A percentile compares a stretch with the other conserved stretches of the same genome.
These are phyloP conservation scores for Anaspis maculata DNA, from an alignment of 2,888 invertebrate genomes.

Conservation along the genomic window DNA sequence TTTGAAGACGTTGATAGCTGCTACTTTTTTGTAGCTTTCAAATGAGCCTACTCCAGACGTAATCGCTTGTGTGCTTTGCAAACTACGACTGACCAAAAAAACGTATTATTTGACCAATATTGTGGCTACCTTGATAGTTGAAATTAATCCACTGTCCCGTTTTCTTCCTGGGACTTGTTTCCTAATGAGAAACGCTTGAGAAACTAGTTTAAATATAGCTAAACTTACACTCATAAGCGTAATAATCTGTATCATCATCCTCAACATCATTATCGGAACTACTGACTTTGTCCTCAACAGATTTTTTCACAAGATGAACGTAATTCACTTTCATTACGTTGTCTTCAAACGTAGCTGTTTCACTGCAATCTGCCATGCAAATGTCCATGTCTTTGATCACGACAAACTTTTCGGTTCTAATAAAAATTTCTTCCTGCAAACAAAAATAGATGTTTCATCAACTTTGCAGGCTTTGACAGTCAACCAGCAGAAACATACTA, in stretches of 20 bases:
- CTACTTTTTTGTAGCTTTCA: too few species aligned
- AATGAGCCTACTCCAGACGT: too few species aligned
- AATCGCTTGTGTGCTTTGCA: too few species aligned
- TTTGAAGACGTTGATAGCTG: too few species aligned
- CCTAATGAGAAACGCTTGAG: too few species aligned
- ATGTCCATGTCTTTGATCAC: constrained; percentile 64
- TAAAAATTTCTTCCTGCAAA: constrained; percentile 66
- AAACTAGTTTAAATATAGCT: too few species aligned
- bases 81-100: too few species aligned
- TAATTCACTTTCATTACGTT: constrained; percentile 65
- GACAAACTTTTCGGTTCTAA: constrained; percentile 68
- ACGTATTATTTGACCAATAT: too few species aligned
- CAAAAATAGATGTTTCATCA: constrained; percentile 17
- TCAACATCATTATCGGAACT: constrained; percentile 2
- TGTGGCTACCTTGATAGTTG: too few species aligned
- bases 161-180: too few species aligned
- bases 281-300: not conserved
- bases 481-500: constrained; percentile 54
- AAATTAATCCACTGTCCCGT: too few species aligned
- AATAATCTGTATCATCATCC: constrained; percentile 62
- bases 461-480: not conserved
- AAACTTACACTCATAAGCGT: constrained; percentile 51
- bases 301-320: constrained; percentile 44
- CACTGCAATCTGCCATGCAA: constrained; percentile 50
- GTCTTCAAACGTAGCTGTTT: constrained; percentile 56